phyloP scores from a whole-genome alignment of 1,140 invertebrate species.

The Drosophila leontia region DNA sequence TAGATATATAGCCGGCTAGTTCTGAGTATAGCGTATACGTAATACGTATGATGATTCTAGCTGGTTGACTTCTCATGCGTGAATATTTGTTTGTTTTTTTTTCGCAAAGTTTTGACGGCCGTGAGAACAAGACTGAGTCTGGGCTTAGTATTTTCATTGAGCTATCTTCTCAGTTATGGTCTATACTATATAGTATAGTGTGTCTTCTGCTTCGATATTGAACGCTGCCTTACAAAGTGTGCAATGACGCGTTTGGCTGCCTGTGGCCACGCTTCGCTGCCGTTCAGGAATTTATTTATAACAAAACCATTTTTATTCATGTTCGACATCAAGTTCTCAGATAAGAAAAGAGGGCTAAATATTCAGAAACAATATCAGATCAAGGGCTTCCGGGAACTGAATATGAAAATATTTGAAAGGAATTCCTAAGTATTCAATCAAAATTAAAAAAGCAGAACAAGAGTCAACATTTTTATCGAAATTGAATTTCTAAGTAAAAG shows the following conservation, averaged over 20 bases:
- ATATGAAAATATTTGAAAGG: not conserved
- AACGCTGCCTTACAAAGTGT: conserved; percentile 38
- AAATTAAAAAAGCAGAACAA: not conserved
- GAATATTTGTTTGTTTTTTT: conserved; percentile 40
- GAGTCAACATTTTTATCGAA: not conserved
- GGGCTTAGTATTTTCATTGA: conserved; percentile 46
- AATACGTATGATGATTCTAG: conserved; percentile 19
- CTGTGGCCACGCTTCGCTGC: conserved; percentile 55
- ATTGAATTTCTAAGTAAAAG: not conserved
- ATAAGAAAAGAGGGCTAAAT: conserved; percentile 8
- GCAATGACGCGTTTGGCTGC: conserved; percentile 60
- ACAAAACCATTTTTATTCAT: conserved; percentile 12
- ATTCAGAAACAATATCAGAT: not conserved
- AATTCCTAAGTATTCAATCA: not conserved
- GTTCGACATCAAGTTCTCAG: conserved; percentile 14
- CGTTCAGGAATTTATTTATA: conserved; percentile 43
- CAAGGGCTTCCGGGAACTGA: not conserved
- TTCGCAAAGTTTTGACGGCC: conserved; percentile 25
- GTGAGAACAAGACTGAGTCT: conserved; percentile 46
- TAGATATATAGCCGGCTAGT: conserved; percentile 25
- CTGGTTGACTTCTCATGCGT: conserved; percentile 66
- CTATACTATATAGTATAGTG: conserved; percentile 5
- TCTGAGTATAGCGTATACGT: conserved; percentile 18
- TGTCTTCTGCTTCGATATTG: conserved; percentile 21
- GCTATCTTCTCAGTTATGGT: conserved; percentile 38